These are phyloP conservation scores for Leptopilina drosophilae DNA, from an alignment of 2,888 invertebrate genomes.

Conservation along the genomic window DNA sequence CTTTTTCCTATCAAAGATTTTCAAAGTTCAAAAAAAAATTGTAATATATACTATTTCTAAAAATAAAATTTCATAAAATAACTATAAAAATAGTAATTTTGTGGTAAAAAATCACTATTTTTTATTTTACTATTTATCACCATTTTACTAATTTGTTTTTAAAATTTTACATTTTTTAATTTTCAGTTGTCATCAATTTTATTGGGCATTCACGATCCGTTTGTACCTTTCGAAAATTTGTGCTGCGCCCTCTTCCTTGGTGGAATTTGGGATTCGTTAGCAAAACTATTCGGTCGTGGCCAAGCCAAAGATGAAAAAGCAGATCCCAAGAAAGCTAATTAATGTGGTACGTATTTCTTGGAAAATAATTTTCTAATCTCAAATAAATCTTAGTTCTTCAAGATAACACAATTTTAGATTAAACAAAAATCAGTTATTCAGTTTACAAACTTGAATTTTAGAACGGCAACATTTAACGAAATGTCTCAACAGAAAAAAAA, in stretches of 20 bases:
- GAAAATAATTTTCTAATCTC: constrained; percentile 5
- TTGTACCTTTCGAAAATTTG: constrained; percentile 98
- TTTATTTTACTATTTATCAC: too few relatives aligned
- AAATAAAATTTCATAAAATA: too few relatives aligned
- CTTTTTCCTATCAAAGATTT: not conserved
- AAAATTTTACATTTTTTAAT: not conserved
- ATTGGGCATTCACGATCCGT: constrained; percentile 98
- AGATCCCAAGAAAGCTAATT: constrained; percentile 89
- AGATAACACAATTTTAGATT: not conserved
- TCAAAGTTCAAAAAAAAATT: too few relatives aligned
- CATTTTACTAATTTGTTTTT: constrained; percentile 3
- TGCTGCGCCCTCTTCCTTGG: constrained; percentile 98
- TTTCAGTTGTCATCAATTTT: constrained; percentile 92
- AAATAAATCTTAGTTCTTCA: not conserved
- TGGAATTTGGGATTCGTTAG: constrained; percentile 98
- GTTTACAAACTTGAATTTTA: constrained; percentile 4
- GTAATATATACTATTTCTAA: too few relatives aligned
- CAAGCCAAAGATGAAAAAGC: constrained; percentile 89
- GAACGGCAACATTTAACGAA: not conserved
- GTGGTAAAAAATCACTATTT: too few relatives aligned
- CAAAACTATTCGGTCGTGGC: constrained; percentile 90
- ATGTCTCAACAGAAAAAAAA: constrained; percentile 17
- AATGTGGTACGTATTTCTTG: constrained; percentile 13
- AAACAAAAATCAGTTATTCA: not conserved
- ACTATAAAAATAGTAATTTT: too few relatives aligned